These are phyloP conservation scores for Drosophila triauraria DNA, from an alignment of 1,140 invertebrate genomes.

Conservation along the genomic window DNA sequence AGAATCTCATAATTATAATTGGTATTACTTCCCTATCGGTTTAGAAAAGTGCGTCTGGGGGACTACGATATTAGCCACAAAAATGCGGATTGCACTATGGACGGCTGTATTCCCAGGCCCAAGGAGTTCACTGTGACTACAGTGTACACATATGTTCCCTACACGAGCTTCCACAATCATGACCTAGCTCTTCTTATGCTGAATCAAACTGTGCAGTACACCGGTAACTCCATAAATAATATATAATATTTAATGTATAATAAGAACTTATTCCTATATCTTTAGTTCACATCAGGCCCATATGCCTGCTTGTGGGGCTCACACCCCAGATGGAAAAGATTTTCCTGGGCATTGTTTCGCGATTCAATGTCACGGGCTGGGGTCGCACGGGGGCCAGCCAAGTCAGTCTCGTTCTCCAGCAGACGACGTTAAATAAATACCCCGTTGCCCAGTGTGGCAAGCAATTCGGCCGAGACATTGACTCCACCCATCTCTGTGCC, in stretches of 20 bases:
- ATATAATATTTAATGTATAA: too few relatives aligned
- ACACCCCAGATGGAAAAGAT: background rate
- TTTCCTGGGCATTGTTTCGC: background rate
- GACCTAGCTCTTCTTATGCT: slow-evolving; percentile 5
- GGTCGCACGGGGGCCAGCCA: background rate
- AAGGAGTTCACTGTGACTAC: background rate
- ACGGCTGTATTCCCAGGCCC: background rate
- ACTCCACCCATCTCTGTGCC: background rate
- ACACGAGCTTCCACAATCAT: background rate
- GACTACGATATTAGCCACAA: slow-evolving; percentile 2
- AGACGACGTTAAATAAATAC: background rate
- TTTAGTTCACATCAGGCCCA: background rate
- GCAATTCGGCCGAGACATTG: background rate
- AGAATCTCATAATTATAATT: background rate
- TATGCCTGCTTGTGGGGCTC: background rate
- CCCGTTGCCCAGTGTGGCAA: background rate
- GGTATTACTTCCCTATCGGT: background rate
- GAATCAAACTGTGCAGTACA: background rate
- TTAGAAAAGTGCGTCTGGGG: slow-evolving; percentile 2
- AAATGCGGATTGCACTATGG: background rate
- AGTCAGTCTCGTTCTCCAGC: background rate
- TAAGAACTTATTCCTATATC: background rate
- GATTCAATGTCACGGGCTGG: slow-evolving; percentile 4
- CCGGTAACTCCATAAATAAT: background rate
- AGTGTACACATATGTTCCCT: background rate